Evolutionary conservation across 2,888 invertebrate genomes (phyloP), one percentile per base, ranked within the genome.

Genomic region (Scrobipalpa atriplicella): DNA sequence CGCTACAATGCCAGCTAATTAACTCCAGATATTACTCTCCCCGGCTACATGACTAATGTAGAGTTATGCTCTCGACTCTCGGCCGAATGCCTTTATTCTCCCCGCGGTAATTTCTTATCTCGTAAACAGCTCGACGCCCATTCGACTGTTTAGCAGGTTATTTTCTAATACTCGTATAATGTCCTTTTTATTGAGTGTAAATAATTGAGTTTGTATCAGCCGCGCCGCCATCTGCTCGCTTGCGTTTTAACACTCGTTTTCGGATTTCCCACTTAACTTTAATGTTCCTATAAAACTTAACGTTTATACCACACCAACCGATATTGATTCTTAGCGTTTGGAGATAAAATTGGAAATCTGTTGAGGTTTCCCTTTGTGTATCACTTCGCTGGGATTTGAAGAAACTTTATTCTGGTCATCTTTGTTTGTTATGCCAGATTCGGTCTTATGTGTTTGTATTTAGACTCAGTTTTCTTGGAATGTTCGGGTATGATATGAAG

Each of bases 111-210:
- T 81, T 79, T 77, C 73, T 80, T 76, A 78, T 76, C 75, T 85
- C 83, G 79, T 84, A 84, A 85, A 85, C 72, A 75, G 74, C 72
- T 71, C 71, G 75, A 71, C 71, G 71, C 73, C 77, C 78, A 74
- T 77, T 77, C 74, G 72, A 80, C 78, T 81, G 82, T 84, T 86
- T 82, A 82, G 81, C 83, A 80, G 84, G 81, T 82, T 85, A 87
- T 86, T 88, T 86, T 86, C 89, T 90, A 92, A 89, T 86, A 84
- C 87, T 86, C 87, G 81, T 89, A 89, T 92, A 91, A 90, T 81
- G 89, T 89, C 87, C 87, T 90, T 91, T 92, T 92, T 91, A 92
- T 92, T 86, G 90, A 90, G 92, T 92, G 92, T 92, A 92, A 92
- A 92, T 92, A 92, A 92, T 92, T 90, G 90, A 89, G 90, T 88